phyloP scores from a whole-genome alignment of 2,888 invertebrate species.

The Copidosoma aretas region DNA sequence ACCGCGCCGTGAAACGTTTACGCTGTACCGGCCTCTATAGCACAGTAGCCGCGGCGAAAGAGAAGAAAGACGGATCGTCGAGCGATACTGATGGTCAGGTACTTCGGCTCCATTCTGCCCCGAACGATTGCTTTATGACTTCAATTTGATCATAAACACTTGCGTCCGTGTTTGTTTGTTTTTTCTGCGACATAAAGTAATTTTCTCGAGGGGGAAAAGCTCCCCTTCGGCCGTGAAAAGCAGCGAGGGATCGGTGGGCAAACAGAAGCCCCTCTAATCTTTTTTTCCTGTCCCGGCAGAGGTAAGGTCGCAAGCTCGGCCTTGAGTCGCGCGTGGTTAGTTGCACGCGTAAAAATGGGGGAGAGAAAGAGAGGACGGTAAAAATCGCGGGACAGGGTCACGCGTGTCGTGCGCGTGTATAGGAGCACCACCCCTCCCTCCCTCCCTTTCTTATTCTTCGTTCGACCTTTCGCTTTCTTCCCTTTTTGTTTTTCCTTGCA shows the following conservation, averaged over 20 bases:
- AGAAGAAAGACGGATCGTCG: background rate
- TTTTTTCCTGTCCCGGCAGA: slow-evolving; percentile 3
- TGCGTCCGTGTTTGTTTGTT: background rate
- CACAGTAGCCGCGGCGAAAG: background rate
- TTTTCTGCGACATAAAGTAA: background rate
- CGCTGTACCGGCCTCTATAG: slow-evolving; percentile 7
- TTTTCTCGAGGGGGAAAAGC: background rate
- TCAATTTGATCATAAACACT: background rate
- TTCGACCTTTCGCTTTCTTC: slow-evolving; percentile 19
- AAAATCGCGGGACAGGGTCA: slow-evolving; percentile 8
- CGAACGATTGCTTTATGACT: no score
- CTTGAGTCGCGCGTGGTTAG: slow-evolving; percentile 41
- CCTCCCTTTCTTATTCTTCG: slow-evolving; percentile 22
- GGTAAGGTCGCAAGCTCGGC: slow-evolving; percentile 49
- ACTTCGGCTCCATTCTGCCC: no score
- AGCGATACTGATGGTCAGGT: background rate
- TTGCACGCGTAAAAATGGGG: slow-evolving; percentile 3
- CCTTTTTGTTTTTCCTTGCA: background rate
- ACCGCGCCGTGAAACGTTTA: slow-evolving; percentile 26
- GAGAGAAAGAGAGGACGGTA: slow-evolving; percentile 5
- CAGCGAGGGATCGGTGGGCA: background rate
- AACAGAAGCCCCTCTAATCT: slow-evolving; percentile 13
- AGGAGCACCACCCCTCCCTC: no score
- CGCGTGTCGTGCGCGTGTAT: slow-evolving; percentile 27
- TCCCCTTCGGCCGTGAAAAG: background rate